phyloP scores from a whole-genome alignment of 2,113 vertebrate species.

The Ahaetulla prasina region DNA sequence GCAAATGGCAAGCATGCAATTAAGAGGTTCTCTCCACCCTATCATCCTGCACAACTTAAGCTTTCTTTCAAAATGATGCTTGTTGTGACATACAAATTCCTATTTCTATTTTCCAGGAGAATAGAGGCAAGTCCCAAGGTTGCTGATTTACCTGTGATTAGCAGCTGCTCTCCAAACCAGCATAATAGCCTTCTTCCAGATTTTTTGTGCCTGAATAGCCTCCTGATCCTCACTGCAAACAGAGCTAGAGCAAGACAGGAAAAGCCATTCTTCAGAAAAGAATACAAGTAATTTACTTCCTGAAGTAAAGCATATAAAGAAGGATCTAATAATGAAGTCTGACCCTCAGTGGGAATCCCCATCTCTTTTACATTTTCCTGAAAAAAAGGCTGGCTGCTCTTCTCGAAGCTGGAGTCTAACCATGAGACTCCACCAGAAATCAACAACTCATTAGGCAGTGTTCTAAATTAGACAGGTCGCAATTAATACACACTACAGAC shows the following conservation, averaged over 20 bases:
- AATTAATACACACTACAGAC: background rate
- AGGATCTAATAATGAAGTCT: background rate
- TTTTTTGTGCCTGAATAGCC: slow-evolving; percentile 97
- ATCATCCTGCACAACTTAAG: background rate
- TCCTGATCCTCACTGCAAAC: slow-evolving; percentile 98
- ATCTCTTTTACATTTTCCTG: background rate
- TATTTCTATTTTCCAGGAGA: background rate
- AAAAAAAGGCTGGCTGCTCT: slow-evolving; percentile 1
- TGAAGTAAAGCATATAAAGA: background rate
- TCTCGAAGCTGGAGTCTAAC: background rate
- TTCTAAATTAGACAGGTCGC: background rate
- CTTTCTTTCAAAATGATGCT: background rate
- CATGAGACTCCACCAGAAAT: background rate
- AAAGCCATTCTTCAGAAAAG: background rate
- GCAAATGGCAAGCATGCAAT: background rate
- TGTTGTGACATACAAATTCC: background rate
- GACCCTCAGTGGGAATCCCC: slow-evolving; percentile 12
- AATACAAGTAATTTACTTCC: background rate
- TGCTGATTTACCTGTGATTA: slow-evolving; percentile 86
- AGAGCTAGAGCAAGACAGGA: slow-evolving; percentile 72
- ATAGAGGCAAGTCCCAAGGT: background rate
- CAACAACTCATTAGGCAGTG: background rate
- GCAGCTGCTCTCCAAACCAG: slow-evolving; percentile 98
- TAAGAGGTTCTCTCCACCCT: background rate
- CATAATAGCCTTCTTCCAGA: slow-evolving; percentile 99